Percentiles rank a stretch among this genome's conserved stretches.
These are phyloP conservation scores for Boulengeromyrus knoepffleri DNA, from an alignment of 2,113 vertebrate genomes.

Conservation along the genomic window DNA sequence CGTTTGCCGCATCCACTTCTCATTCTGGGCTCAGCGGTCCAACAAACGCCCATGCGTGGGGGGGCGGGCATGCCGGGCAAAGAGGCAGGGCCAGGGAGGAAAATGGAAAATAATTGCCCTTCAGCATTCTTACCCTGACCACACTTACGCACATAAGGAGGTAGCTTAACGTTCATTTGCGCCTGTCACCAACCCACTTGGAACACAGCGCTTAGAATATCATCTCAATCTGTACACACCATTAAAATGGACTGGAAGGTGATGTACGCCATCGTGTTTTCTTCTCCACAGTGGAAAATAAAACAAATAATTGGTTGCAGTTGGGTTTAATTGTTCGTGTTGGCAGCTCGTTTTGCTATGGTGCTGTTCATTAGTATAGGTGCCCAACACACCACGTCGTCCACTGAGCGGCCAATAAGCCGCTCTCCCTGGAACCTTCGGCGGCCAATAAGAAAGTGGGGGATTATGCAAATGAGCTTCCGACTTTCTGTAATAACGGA, in stretches of 20 bases:
- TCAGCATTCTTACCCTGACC: constrained; percentile 58
- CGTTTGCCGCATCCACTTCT: constrained; percentile 56
- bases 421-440: constrained; percentile 60
- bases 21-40: constrained; percentile 54
- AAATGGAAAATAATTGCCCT: constrained; percentile 56
- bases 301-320: constrained; percentile 65
- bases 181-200: constrained; percentile 47
- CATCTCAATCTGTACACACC: constrained; percentile 55
- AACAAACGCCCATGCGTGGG: constrained; percentile 57
- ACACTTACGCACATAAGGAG: constrained; percentile 53
- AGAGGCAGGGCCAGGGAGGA: constrained; percentile 27
- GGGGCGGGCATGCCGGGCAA: neutral
- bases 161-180: constrained; percentile 56
- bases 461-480: constrained; percentile 68
- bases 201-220: constrained; percentile 48
- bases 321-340: constrained; percentile 71
- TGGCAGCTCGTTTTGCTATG: constrained; percentile 67
- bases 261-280: constrained; percentile 49
- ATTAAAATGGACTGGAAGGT: constrained; percentile 50
- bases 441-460: constrained; percentile 64
- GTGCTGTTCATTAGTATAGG: constrained; percentile 66
- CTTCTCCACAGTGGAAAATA: constrained; percentile 45
- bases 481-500: constrained; percentile 52
- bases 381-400: constrained; percentile 55
- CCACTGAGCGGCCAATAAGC: constrained; percentile 41